Base-by-base conservation (phyloP, 2,797 vertebrate genomes). In the Odontamblyopus rebecca region DNA sequence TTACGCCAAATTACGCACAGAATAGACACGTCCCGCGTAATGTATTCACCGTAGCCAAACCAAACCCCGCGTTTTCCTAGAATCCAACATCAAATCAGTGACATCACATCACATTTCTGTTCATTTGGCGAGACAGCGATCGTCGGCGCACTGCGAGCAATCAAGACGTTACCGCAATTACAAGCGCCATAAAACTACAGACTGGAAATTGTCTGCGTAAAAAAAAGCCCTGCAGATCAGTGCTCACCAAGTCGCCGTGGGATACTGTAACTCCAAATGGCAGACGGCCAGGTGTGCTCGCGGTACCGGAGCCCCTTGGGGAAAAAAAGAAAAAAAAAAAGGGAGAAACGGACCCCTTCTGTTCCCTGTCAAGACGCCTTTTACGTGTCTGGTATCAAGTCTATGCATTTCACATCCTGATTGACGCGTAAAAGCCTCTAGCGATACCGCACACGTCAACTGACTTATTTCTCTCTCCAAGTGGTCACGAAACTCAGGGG, bases 221-320 rank as follows among this genome's bases (percentile, higher is more conserved):
- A 26, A 67, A 26, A 70, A 56, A 57, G 41, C 48, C 23, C 48
- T 16, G 32, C 32, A 6, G 11, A 11, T 12, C 11, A 2, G 41
- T 2, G 6, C 73, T 79, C 69, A 61, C 19, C 75, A 64, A 29
- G 57, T 59, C 59, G 67, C 73, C 13, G 65, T 57, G 59, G 83
- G 86, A 83, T 72, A 82, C 77, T 53, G 82, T 79, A 83, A 68
- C 77, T 76, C 81, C 61, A 70, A 56, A 82, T 86, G 89, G 88
- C 86, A 77, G 6, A 2, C 68, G 59, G 86, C 90, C 90, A 90
- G 88, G 86, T 90, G 87, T 72, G 84, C 86, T 79, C 4, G 67
- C 80, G 80, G 77, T 82, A 88, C 79, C 75, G 80, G 79, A 85
- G 79, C 74, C 79, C 79, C 83, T 76, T 53, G 38, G 54, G 82